A percentile compares a stretch with the other conserved stretches of the same genome.
Evolutionary conservation across 2,888 invertebrate genomes (phyloP).

Genomic region (Ellobium chinense): DNA sequence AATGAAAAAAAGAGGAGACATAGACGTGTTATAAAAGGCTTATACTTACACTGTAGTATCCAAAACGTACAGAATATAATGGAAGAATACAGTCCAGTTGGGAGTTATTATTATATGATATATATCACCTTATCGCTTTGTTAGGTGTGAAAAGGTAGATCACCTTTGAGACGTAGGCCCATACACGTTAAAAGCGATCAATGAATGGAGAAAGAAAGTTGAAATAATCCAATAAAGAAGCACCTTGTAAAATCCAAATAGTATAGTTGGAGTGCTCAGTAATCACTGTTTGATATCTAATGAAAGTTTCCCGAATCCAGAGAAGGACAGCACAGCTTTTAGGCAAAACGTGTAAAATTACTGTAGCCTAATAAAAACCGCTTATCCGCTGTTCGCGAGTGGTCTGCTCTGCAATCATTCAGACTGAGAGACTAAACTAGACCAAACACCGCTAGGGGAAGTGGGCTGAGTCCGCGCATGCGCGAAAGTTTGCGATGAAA

Average conservation of each 20-base stretch:
- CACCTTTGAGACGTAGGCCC: neutral
- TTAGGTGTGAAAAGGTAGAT: neutral
- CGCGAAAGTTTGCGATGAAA: neutral
- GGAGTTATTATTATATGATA: neutral
- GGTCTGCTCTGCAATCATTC: slow-evolving; percentile 14
- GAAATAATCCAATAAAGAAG: neutral
- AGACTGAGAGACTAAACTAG: slow-evolving; percentile 7
- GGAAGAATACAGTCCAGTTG: neutral
- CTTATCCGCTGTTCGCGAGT: neutral
- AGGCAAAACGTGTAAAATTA: neutral
- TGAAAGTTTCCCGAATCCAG: neutral
- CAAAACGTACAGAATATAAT: neutral
- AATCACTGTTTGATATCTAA: neutral
- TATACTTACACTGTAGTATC: slow-evolving; percentile 14
- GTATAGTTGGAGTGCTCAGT: neutral
- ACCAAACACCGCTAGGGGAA: slow-evolving; percentile 16
- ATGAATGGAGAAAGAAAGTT: slow-evolving; percentile 34
- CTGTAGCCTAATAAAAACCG: neutral
- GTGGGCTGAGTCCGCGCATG: slow-evolving; percentile 11
- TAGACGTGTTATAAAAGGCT: too few relatives aligned
- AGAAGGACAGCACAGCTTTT: neutral
- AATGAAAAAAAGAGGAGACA: too few relatives aligned
- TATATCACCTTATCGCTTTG: slow-evolving; percentile 2
- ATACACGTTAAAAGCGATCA: neutral
- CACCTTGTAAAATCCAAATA: neutral